Percentiles rank a stretch among this genome's conserved stretches.
phyloP scores from a whole-genome alignment of 2,113 vertebrate genomes.

The Carassius gibelio region DNA sequence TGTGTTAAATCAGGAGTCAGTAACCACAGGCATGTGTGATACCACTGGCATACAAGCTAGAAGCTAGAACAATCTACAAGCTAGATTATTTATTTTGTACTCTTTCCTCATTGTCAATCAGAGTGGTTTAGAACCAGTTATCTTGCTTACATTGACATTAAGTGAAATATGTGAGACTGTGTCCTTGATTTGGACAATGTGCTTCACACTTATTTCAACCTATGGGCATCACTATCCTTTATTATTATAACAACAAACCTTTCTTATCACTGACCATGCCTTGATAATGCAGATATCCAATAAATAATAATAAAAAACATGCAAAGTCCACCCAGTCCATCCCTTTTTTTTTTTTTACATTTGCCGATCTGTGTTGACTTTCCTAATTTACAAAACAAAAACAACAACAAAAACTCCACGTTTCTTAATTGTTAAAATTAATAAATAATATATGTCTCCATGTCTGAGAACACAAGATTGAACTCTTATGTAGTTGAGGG shows the following conservation, averaged over 20 bases:
- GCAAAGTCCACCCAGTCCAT: conserved; percentile 67
- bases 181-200: neutral
- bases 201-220: neutral
- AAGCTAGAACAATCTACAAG: neutral
- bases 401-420: neutral
- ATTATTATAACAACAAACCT: conserved; percentile 23
- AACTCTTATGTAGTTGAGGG: neutral
- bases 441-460: neutral
- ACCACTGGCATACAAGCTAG: neutral
- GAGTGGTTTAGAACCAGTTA: neutral
- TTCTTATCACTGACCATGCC: conserved; percentile 38
- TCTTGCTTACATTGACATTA: neutral
- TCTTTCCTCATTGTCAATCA: neutral
- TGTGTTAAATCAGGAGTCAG: neutral
- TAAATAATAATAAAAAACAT: conserved; percentile 39
- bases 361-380: neutral
- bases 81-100: neutral
- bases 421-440: neutral
- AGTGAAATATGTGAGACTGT: neutral
- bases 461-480: neutral
- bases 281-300: conserved; percentile 58
- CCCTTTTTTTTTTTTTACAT: neutral
- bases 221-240: neutral
- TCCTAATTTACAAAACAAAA: neutral
- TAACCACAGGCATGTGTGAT: no score